A percentile compares a stretch with the other conserved stretches of the same genome.
These are phyloP conservation scores for Megalops cyprinoides DNA, from an alignment of 2,797 vertebrate genomes.

Conservation along the genomic window DNA sequence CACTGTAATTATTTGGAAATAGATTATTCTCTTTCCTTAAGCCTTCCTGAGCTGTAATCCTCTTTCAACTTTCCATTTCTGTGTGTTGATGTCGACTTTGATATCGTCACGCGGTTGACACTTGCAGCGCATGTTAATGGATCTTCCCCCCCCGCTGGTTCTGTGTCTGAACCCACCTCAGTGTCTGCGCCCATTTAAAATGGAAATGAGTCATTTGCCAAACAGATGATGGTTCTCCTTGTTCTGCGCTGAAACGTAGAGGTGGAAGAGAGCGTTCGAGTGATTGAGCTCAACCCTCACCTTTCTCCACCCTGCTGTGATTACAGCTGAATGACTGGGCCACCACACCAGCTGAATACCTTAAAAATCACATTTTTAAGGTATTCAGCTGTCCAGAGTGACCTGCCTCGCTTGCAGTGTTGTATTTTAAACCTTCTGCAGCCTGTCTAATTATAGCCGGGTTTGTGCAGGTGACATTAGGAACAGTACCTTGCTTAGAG, in stretches of 20 bases:
- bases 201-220: constrained; percentile 53
- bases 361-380: constrained; percentile 45
- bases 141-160: constrained; percentile 31
- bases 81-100: constrained; percentile 50
- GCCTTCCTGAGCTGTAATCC: constrained; percentile 40
- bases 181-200: constrained; percentile 44
- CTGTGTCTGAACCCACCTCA: background rate
- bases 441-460: constrained; percentile 40
- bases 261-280: constrained; percentile 45
- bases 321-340: constrained; percentile 42
- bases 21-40: constrained; percentile 53
- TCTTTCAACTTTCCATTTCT: constrained; percentile 47
- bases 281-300: constrained; percentile 41
- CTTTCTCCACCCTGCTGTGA: constrained; percentile 46
- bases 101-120: constrained; percentile 45
- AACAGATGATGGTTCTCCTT: constrained; percentile 42
- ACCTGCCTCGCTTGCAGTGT: background rate
- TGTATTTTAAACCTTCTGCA: constrained; percentile 18
- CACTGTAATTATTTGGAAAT: constrained; percentile 58
- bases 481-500: background rate
- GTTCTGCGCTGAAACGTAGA: constrained; percentile 44
- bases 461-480: constrained; percentile 44
- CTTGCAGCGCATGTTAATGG: constrained; percentile 50
- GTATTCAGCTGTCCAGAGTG: too few relatives aligned
- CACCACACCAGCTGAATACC: constrained; percentile 39